phyloP scores from a whole-genome alignment of 2,797 vertebrate species.

The Sebastes umbrosus region DNA sequence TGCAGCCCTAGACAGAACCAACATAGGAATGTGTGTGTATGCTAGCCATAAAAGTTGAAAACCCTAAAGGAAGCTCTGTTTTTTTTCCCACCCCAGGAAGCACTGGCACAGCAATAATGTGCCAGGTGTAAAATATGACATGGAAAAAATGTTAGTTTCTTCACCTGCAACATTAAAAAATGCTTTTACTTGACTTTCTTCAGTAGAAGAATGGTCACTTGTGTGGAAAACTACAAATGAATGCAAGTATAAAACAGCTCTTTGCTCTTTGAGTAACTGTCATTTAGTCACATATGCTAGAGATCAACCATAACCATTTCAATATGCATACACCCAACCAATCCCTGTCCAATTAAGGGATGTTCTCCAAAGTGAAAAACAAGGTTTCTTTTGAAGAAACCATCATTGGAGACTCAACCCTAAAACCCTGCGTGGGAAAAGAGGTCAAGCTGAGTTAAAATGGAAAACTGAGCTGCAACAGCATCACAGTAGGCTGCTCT shows the following conservation, averaged over 20 bases:
- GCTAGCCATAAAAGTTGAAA: background rate
- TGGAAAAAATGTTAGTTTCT: background rate
- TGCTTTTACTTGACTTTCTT: background rate
- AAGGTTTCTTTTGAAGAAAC: conserved; percentile 21
- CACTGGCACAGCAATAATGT: background rate
- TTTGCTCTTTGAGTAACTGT: background rate
- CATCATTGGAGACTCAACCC: conserved; percentile 43
- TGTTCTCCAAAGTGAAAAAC: conserved; percentile 16
- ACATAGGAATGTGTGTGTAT: background rate
- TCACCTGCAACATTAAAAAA: background rate
- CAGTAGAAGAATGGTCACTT: background rate
- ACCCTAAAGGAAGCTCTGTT: background rate
- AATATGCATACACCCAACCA: conserved; percentile 36
- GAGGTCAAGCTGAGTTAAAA: conserved; percentile 14
- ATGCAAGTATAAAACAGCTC: background rate
- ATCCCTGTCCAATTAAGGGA: conserved; percentile 44
- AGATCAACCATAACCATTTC: conserved; percentile 33
- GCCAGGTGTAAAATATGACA: background rate
- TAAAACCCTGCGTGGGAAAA: background rate
- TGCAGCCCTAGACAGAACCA: too few species aligned
- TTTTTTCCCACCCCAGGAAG: background rate
- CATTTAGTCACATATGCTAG: conserved; percentile 4
- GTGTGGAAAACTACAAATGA: background rate
- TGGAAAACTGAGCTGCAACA: conserved; percentile 21
- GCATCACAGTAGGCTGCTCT: background rate